These are phyloP conservation scores for Scortum barcoo DNA, from an alignment of 2,113 vertebrate genomes.

Conservation along the genomic window DNA sequence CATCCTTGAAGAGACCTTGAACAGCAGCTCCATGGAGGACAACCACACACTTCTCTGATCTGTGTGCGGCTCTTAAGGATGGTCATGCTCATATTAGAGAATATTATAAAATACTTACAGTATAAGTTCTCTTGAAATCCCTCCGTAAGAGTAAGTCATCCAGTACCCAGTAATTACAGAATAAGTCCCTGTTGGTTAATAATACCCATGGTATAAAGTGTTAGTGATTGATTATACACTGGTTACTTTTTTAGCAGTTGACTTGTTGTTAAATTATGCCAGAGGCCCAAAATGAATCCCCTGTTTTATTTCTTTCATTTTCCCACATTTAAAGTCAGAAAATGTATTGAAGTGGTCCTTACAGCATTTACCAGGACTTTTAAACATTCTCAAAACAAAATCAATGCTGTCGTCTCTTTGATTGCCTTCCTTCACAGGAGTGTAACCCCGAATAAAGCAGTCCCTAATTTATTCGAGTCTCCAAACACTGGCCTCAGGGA, in stretches of 20 bases:
- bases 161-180: too few relatives aligned
- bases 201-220: too few relatives aligned
- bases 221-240: background rate
- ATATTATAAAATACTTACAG: too few relatives aligned
- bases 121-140: too few relatives aligned
- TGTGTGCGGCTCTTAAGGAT: too few relatives aligned
- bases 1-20: too few relatives aligned
- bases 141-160: too few relatives aligned
- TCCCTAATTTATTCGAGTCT: slow-evolving; percentile 60
- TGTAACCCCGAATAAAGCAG: slow-evolving; percentile 47
- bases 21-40: too few relatives aligned
- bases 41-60: too few relatives aligned
- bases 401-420: slow-evolving; percentile 27
- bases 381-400: slow-evolving; percentile 36
- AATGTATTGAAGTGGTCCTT: slow-evolving; percentile 21
- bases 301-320: background rate
- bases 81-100: too few relatives aligned
- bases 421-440: slow-evolving; percentile 45
- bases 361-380: slow-evolving; percentile 24
- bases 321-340: slow-evolving; percentile 18
- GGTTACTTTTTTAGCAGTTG: background rate
- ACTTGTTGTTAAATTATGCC: background rate
- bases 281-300: background rate
- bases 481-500: slow-evolving; percentile 47
- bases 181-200: too few relatives aligned